Base-by-base conservation (phyloP, 1,140 invertebrate species). In the Phthorimaea operculella region DNA sequence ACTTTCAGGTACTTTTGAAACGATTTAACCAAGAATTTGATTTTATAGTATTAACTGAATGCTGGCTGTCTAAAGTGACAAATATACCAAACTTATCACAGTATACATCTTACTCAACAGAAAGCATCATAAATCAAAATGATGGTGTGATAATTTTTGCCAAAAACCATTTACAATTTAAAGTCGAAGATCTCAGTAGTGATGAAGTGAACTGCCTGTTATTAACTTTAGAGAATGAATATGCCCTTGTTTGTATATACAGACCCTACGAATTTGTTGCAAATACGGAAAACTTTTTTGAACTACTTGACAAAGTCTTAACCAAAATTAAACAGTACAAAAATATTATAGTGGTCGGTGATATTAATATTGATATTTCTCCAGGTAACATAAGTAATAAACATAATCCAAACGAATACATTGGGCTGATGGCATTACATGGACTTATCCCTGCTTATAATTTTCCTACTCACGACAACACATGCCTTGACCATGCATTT, bases 131-230 rank as follows among this genome's bases (percentile, higher is more conserved):
- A 3, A 66, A 63, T 54, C 50, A 66, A 47, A 64, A 60, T 15
- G 60, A 64, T 34, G 65, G 65, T 7, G 12, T 68, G 5, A 56
- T 62, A 42, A 42, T 64, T 28, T 62, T 57, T 33, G 33, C 51
- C 14, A 58, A 57, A 34, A 21, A 52, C 16, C n/a, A 51, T 15
- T n/a, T 64, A 44, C 10, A 55, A 7, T 50, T 33, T 42, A 58
- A 33, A 12, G 44, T 62, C 28, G 44, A 50, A 10, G 64, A 70
- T 50, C 52, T 57, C 48, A 14, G 39, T 11, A 47, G 64, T 8
- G 34, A 48, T 16, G 62, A 64, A 9, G 57, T 55, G 11, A 57
- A 51, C 48, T 62, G 59, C 39, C 39, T 70, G 0, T 14, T 60
- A 39, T 36, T 60, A 33, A 55, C 56, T 42, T 9, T 63, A 12